Percentiles rank a stretch among this genome's conserved stretches.
phyloP scores from a whole-genome alignment of 2,888 invertebrate genomes.

The Chymomyza amoena region DNA sequence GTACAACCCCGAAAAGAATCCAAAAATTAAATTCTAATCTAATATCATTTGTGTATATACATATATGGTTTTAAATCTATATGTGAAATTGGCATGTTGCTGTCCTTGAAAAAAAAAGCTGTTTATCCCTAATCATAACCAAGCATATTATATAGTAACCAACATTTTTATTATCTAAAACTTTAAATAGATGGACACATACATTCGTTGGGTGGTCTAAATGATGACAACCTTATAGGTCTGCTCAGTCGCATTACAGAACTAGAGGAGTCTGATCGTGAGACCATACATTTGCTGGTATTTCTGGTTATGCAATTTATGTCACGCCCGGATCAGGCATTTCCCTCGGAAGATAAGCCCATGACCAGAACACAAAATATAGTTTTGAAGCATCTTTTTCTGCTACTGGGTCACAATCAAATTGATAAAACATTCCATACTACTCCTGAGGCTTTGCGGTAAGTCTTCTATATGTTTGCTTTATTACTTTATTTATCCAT shows the following conservation, averaged over 20 bases:
- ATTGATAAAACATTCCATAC: constrained; percentile 94
- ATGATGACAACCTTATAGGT: constrained; percentile 89
- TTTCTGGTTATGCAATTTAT: constrained; percentile 98
- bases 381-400: constrained; percentile 93
- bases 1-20: constrained; percentile 9
- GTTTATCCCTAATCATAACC: constrained; percentile 27
- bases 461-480: constrained; percentile 26
- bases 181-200: constrained; percentile 86
- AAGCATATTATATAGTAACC: constrained; percentile 16
- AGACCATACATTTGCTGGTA: constrained; percentile 95
- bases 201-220: constrained; percentile 89
- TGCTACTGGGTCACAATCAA: constrained; percentile 95
- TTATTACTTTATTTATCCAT: background rate
- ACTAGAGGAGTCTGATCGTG: constrained; percentile 95
- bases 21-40: constrained; percentile 8
- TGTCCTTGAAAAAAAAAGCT: constrained; percentile 42
- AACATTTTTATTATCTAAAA: background rate
- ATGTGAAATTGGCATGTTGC: constrained; percentile 69
- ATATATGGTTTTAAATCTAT: constrained; percentile 53
- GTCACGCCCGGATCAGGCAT: constrained; percentile 89
- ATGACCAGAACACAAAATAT: constrained; percentile 89
- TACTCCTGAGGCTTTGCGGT: constrained; percentile 92
- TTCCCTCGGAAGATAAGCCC: constrained; percentile 91
- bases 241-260: constrained; percentile 94
- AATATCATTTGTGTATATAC: constrained; percentile 51